A percentile compares a stretch with the other conserved stretches of the same genome.
These are phyloP conservation scores for Aphelocoma californica DNA, from an alignment of 2,797 vertebrate genomes.

Conservation along the genomic window DNA sequence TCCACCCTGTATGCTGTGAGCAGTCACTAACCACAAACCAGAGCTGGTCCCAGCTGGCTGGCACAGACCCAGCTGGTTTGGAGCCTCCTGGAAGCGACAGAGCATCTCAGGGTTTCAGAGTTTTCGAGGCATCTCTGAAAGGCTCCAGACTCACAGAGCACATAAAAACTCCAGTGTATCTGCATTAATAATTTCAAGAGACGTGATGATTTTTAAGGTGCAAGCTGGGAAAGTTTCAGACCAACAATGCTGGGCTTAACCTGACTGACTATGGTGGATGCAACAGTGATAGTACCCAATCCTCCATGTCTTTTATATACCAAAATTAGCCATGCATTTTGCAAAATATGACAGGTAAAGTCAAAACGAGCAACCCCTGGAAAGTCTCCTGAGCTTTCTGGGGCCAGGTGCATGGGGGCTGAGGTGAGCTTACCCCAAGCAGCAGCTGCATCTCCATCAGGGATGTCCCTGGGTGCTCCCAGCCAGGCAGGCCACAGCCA, in stretches of 20 bases:
- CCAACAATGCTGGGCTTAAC: not conserved
- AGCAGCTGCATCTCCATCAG: not conserved
- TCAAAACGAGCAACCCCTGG: not conserved
- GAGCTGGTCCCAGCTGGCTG: not conserved
- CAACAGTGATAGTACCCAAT: accelerated
- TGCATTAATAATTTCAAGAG: not conserved
- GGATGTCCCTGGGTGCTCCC: not conserved
- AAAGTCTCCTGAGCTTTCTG: too few relatives aligned
- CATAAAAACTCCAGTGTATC: not conserved
- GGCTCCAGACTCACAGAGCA: not conserved
- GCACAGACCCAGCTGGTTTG: not conserved
- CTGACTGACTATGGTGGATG: too few relatives aligned
- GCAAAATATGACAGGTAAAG: not conserved
- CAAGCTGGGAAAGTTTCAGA: not conserved
- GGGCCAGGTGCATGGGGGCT: accelerated
- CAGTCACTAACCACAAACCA: not conserved
- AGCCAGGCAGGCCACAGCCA: not conserved
- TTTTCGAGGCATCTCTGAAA: not conserved
- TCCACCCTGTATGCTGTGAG: accelerated
- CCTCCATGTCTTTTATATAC: not conserved
- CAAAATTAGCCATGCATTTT: not conserved
- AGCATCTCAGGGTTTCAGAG: not conserved
- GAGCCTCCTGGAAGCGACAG: not conserved
- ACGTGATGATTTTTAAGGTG: not conserved
- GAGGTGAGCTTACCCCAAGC: not conserved